These are phyloP conservation scores for Varecia variegata DNA, from an alignment of 2,797 vertebrate species.

Conservation along the genomic window DNA sequence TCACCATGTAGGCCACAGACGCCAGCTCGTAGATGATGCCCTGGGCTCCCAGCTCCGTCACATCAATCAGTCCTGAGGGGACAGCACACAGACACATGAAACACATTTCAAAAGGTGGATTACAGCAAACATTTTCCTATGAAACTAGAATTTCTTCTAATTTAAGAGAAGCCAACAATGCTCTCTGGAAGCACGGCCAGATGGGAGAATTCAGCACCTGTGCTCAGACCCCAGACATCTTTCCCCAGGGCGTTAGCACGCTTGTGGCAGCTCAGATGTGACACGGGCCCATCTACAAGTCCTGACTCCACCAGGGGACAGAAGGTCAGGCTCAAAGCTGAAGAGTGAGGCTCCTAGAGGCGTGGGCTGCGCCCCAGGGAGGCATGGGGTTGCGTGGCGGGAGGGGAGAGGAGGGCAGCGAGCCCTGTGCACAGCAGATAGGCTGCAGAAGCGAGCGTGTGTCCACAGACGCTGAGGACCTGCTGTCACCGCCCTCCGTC, in stretches of 20 bases:
- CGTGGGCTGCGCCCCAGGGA: not conserved
- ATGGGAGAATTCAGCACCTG: not conserved
- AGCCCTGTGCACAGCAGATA: not conserved
- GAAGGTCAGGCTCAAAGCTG: not conserved
- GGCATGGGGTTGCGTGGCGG: accelerated
- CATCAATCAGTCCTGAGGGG: slow-evolving; percentile 88
- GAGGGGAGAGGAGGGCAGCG: not conserved
- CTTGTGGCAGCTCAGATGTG: not conserved
- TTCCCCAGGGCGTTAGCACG: not conserved
- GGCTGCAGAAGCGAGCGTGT: accelerated
- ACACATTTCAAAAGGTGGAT: not conserved
- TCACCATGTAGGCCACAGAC: slow-evolving; percentile 88
- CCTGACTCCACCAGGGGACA: not conserved
- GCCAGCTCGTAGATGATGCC: slow-evolving; percentile 86
- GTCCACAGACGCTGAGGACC: not conserved
- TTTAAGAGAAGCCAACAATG: not conserved
- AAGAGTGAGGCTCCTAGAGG: not conserved
- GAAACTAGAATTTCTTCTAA: not conserved
- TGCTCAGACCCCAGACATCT: not conserved
- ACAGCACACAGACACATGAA: not conserved
- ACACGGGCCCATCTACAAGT: not conserved
- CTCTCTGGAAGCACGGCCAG: not conserved
- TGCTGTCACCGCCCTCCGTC: not conserved
- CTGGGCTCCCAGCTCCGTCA: slow-evolving; percentile 91
- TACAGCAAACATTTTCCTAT: not conserved